A percentile compares a stretch with the other conserved stretches of the same genome.
These are phyloP conservation scores for Paratrypauchen microcephalus DNA, from an alignment of 2,797 vertebrate genomes.

Conservation along the genomic window DNA sequence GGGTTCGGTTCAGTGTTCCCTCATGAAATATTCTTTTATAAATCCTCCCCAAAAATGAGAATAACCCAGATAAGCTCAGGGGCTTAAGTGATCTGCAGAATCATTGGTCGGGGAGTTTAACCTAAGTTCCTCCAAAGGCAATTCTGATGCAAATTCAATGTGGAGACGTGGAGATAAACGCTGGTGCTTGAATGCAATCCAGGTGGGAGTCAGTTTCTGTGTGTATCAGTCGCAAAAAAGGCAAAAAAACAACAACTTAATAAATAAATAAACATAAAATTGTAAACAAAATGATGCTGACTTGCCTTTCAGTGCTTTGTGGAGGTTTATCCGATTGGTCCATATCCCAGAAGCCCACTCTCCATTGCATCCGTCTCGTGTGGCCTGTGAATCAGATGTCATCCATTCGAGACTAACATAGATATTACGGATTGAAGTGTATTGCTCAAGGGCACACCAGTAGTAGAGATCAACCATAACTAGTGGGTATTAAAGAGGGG, in stretches of 20 bases:
- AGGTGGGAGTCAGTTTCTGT: constrained; percentile 73
- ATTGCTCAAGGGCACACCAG: not conserved
- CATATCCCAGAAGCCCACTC: constrained; percentile 58
- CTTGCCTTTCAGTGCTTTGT: constrained; percentile 70
- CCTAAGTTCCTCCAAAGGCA: constrained; percentile 75
- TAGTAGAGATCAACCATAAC: not conserved
- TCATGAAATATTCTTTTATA: constrained; percentile 77
- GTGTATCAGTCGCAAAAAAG: constrained; percentile 62
- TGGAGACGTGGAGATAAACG: constrained; percentile 73
- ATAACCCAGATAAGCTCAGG: constrained; percentile 78
- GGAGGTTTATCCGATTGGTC: constrained; percentile 55
- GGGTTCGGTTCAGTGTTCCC: constrained; percentile 66
- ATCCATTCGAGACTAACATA: not conserved
- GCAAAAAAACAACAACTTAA: constrained; percentile 8
- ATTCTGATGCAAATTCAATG: constrained; percentile 79
- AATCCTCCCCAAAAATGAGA: constrained; percentile 79
- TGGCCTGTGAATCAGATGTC: constrained; percentile 17
- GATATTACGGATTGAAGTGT: no score
- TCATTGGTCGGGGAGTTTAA: constrained; percentile 80
- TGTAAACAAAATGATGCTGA: constrained; percentile 69
- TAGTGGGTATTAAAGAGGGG: no score
- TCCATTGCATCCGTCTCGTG: constrained; percentile 38
- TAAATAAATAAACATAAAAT: constrained; percentile 46
- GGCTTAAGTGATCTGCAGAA: constrained; percentile 78
- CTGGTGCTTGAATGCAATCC: constrained; percentile 72